Percentiles rank a stretch among this genome's conserved stretches.
phyloP scores from a whole-genome alignment of 2,797 vertebrate species.

The Danio choprae region DNA sequence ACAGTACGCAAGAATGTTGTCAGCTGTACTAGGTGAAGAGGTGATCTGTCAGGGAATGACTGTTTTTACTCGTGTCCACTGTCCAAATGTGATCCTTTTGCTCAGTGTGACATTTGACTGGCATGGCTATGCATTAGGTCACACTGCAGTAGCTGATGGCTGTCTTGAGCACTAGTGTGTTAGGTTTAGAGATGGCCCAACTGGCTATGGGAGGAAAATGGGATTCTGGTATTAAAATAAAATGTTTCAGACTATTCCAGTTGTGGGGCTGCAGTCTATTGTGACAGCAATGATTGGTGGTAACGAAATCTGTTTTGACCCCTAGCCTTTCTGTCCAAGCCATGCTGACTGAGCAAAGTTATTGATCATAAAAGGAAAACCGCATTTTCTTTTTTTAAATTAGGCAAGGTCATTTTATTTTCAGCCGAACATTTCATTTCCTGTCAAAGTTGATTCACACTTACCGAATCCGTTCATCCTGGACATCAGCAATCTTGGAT shows the following conservation, averaged over 20 bases:
- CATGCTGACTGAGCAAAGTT: conserved; percentile 1
- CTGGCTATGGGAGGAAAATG: not conserved
- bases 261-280: not conserved
- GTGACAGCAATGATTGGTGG: not conserved
- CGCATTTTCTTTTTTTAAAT: not conserved
- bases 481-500: conserved; percentile 20
- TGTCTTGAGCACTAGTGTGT: not conserved
- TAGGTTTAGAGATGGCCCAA: not conserved
- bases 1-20: no score
- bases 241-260: not conserved
- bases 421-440: not conserved
- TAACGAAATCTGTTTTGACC: conserved; percentile 25
- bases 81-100: conserved; percentile 14
- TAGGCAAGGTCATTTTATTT: not conserved
- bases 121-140: not conserved
- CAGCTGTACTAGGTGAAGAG: not conserved
- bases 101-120: not conserved
- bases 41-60: conserved; percentile 13
- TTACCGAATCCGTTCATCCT: conserved; percentile 11
- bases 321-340: conserved; percentile 18
- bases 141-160: not conserved
- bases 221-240: not conserved
- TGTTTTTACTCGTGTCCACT: conserved; percentile 13
- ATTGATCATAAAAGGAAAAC: not conserved
- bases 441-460: conserved; percentile 6